Evolutionary conservation across 2,797 vertebrate genomes (phyloP).

Genomic region (Ataeniobius toweri): DNA sequence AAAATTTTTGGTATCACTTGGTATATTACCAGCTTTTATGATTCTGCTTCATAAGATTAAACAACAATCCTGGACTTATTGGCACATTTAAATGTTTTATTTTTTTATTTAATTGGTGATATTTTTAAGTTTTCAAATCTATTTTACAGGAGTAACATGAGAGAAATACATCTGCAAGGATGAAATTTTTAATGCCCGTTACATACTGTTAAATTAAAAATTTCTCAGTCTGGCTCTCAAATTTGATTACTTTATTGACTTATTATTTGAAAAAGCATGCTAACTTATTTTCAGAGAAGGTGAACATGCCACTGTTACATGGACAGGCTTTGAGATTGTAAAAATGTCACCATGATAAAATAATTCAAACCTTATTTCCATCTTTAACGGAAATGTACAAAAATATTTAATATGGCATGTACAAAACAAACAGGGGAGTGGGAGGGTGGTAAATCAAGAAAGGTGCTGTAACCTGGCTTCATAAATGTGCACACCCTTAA

Average conservation of each 20-base stretch:
- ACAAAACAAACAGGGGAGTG: not conserved
- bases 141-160: no score
- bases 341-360: not conserved
- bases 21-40: no score
- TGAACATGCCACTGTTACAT: not conserved
- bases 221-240: not conserved
- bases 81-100: no score
- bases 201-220: not conserved
- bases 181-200: not conserved
- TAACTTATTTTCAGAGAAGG: not conserved
- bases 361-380: no score
- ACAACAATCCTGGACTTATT: no score
- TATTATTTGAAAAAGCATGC: not conserved
- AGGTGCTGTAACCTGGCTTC: no score
- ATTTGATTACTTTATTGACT: not conserved
- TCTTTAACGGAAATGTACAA: no score
- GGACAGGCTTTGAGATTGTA: not conserved
- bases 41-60: no score
- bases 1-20: not conserved
- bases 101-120: no score
- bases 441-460: no score
- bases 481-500: no score
- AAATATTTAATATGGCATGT: not conserved
- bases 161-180: not conserved
- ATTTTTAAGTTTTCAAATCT: no score